These are phyloP conservation scores for Zygothrica quintamaculata DNA, from an alignment of 2,888 invertebrate genomes.

Conservation along the genomic window DNA sequence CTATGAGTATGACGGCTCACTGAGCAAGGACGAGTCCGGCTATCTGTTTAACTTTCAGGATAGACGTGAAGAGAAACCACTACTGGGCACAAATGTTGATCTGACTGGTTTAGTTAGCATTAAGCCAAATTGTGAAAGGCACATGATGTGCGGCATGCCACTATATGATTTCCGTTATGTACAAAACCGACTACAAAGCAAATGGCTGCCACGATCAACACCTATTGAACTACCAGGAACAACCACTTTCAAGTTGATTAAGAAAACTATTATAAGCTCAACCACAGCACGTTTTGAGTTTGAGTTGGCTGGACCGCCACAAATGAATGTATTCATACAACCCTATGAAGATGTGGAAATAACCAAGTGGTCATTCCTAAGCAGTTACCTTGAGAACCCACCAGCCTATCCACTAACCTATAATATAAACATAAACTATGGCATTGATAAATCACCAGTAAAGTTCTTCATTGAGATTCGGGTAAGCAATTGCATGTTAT, in stretches of 20 bases:
- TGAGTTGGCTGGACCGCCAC: constrained; percentile 68
- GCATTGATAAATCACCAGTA: constrained; percentile 67
- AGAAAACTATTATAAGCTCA: constrained; percentile 44
- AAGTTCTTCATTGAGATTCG: constrained; percentile 69
- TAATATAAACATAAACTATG: constrained; percentile 70
- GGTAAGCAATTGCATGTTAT: constrained; percentile 24
- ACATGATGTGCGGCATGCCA: constrained; percentile 80
- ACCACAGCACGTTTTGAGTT: constrained; percentile 64
- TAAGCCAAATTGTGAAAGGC: constrained; percentile 57
- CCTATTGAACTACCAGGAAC: constrained; percentile 52
- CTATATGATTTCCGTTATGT: constrained; percentile 71
- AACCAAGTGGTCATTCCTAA: constrained; percentile 74
- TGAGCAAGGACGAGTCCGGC: constrained; percentile 84
- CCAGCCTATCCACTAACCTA: constrained; percentile 65
- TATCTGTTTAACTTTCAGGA: constrained; percentile 85
- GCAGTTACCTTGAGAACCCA: constrained; percentile 56
- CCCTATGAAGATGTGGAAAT: constrained; percentile 66
- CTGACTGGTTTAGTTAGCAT: constrained; percentile 59
- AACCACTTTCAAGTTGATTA: constrained; percentile 59
- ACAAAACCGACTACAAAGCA: constrained; percentile 38
- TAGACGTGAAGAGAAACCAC: constrained; percentile 53
- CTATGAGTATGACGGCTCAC: constrained; percentile 79
- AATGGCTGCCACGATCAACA: constrained; percentile 68
- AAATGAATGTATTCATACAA: constrained; percentile 74
- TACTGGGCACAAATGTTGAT: constrained; percentile 52